Conservation (phyloP, 2,797 vertebrate genomes). For the Clarias pachynema region DNA sequence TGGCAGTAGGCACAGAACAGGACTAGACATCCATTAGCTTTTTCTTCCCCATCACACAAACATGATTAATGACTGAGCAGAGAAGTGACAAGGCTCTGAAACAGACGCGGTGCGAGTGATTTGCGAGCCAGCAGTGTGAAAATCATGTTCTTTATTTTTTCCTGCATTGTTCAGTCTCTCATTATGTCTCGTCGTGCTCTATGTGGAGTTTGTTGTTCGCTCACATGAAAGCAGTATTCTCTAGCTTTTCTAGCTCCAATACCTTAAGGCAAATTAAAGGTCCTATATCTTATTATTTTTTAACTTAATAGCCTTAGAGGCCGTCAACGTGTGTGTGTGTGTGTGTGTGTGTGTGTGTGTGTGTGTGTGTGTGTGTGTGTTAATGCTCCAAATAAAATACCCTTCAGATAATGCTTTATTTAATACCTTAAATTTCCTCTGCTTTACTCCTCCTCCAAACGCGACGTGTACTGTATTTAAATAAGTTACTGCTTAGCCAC, state of each 20-base stretch:
- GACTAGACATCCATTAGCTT: slow-evolving; percentile 1
- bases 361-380: slow-evolving; percentile 23
- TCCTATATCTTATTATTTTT: no score
- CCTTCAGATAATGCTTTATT: no score
- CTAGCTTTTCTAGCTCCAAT: not conserved
- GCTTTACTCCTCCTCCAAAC: no score
- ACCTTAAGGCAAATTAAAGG: not conserved
- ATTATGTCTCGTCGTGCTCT: not conserved
- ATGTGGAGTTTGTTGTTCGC: not conserved
- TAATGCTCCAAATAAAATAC: no score
- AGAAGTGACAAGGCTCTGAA: slow-evolving; percentile 4
- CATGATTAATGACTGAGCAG: slow-evolving; percentile 13
- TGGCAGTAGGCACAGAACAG: not conserved
- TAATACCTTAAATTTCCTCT: no score
- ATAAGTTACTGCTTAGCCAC: no score
- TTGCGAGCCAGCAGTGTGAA: slow-evolving; percentile 9
- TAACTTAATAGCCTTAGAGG: no score
- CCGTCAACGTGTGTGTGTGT: not conserved
- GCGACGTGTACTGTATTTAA: no score
- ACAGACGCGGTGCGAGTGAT: not conserved
- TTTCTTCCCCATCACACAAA: slow-evolving; percentile 7
- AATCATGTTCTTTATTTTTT: not conserved
- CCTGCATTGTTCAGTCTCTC: not conserved
- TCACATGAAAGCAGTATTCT: not conserved
- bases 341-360: slow-evolving; percentile 30